Base-by-base conservation (phyloP, 2,888 invertebrate species). In the Caenorhabditis panamensis region DNA sequence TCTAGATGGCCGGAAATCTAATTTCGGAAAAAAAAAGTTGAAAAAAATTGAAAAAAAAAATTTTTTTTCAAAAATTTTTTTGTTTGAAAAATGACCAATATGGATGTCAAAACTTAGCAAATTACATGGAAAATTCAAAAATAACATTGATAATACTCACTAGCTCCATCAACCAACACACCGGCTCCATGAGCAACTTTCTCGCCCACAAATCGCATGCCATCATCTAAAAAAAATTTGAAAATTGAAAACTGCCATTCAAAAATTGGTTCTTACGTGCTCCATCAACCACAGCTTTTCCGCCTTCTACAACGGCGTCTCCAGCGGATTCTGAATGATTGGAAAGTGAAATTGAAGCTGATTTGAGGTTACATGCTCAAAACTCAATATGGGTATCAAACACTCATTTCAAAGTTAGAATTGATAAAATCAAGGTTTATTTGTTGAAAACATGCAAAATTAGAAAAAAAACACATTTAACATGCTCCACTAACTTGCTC, bases 201-300 rank as follows among this genome's bases (percentile, higher is more conserved):
- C 16, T 54, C 62, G 22, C 61, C 47, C 8, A 47, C 47, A 20
- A 47, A 47, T 36, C 51, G 31, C 16, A 16, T 13, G 37, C 63
- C 63, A 16, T 47, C 63, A 2, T 41, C 41, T 41, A 13, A 41
- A 41, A 20, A 49, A 49, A 8, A 18, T 49, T 8, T 20, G 2
- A 18, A 8, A 20, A 49, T 49, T 20, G 1, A 2, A 13, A 18
- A 4, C 20, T n/a, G n/a, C n/a, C n/a, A n/a, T n/a, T n/a, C n/a
- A n/a, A 22, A 20, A 20, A 9, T 49, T 20, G 11, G 2, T 4
- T 4, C 54, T 31, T 20, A n/a, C 28, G 18, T 11, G 54, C 54
- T 41, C 36, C 69, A 36, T 69, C 69, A 22, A 61, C 58, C 24
- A 49, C 81, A 36, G 77, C 71, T 49, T 51, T 69, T n/a, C 63